These are phyloP conservation scores for Corbicula japonica DNA, from an alignment of 2,888 invertebrate genomes.

Conservation along the genomic window DNA sequence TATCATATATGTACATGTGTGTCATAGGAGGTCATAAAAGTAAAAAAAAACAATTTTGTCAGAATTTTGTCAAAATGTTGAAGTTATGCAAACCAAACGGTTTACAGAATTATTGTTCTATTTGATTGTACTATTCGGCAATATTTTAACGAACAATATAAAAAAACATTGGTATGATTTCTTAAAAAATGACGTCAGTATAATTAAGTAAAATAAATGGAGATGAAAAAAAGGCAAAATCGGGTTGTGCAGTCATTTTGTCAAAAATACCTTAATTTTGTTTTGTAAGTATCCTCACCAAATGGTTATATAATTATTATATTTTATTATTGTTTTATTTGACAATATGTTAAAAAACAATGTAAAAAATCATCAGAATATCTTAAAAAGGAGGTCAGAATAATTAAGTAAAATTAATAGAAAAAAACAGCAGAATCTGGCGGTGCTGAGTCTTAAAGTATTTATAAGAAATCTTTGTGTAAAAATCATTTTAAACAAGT, in stretches of 20 bases:
- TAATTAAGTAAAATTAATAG: constrained; percentile 4
- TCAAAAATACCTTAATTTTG: constrained; percentile 4
- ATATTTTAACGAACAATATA: constrained; percentile 4
- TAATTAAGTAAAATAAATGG: constrained; percentile 4
- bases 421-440: constrained; percentile 4
- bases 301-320: constrained; percentile 4
- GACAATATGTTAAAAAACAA: constrained; percentile 4
- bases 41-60: neutral
- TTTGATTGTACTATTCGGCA: constrained; percentile 4
- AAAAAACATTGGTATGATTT: constrained; percentile 4
- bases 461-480: constrained; percentile 4
- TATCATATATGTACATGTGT: constrained; percentile 2
- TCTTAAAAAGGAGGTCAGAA: constrained; percentile 2
- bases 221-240: constrained; percentile 2
- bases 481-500: constrained; percentile 4
- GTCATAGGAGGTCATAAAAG: constrained; percentile 2
- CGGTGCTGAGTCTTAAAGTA: constrained; percentile 4
- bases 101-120: constrained; percentile 4
- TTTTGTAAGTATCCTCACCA: constrained; percentile 2
- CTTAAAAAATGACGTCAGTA: constrained; percentile 4
- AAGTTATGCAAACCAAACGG: constrained; percentile 1
- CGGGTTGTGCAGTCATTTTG: constrained; percentile 4
- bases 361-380: constrained; percentile 1
- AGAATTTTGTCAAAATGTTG: constrained; percentile 2
- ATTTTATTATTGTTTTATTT: constrained; percentile 4